phyloP scores from a whole-genome alignment of 2,797 vertebrate species.

The Novumbra hubbsi region DNA sequence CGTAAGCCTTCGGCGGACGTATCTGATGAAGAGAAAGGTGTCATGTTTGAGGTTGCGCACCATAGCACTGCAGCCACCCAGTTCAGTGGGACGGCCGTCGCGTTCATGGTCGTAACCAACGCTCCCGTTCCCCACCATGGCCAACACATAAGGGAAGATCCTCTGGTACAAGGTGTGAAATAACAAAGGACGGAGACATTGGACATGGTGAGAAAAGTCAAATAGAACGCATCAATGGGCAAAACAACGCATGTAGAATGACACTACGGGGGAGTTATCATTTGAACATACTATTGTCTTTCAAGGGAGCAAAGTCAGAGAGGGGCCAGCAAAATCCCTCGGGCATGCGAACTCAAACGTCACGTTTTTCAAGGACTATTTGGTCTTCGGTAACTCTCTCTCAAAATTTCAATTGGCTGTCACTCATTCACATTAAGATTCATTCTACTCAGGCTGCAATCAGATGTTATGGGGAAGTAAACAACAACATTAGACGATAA shows the following conservation, averaged over 20 bases:
- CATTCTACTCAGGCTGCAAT: neutral
- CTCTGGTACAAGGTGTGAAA: constrained; percentile 66
- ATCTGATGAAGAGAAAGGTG: constrained; percentile 94
- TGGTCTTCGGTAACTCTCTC: too few relatives aligned
- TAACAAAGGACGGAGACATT: neutral
- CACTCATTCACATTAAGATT: neutral
- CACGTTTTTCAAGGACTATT: too few relatives aligned
- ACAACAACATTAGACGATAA: constrained; percentile 21
- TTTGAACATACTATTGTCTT: neutral
- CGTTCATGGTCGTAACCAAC: constrained; percentile 90
- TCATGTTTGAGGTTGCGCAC: constrained; percentile 93
- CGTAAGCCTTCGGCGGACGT: constrained; percentile 88
- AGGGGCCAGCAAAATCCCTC: too few relatives aligned
- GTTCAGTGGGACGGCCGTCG: constrained; percentile 87
- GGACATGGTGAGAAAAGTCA: neutral
- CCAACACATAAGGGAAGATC: constrained; percentile 89
- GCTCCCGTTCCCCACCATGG: constrained; percentile 94
- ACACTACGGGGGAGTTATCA: too few relatives aligned
- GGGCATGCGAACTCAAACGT: too few relatives aligned
- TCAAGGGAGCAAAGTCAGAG: too few relatives aligned
- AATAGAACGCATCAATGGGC: neutral
- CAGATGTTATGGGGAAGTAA: neutral
- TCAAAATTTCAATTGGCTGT: too few relatives aligned
- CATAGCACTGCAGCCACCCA: constrained; percentile 92
- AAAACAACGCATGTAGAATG: neutral